Base-by-base conservation (phyloP, 2,113 vertebrate species). In the Actenoides hombroni region DNA sequence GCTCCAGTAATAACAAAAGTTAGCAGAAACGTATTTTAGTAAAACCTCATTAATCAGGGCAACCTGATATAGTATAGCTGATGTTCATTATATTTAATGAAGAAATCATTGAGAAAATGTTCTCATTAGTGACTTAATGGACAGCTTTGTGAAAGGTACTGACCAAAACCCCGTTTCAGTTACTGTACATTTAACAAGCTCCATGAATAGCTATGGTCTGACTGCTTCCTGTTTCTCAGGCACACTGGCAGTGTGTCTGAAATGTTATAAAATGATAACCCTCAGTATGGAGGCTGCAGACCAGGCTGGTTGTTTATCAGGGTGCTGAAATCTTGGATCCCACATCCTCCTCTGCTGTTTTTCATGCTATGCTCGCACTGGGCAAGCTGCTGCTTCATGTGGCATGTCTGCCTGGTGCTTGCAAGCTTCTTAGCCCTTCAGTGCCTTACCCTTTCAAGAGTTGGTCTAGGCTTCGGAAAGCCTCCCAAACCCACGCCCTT, bases 161-260 rank as follows among this genome's bases (percentile, higher is more conserved):
- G 61, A 76, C 48, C 54, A 73, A 97, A 96, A 94, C 96, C 96
- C 88, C 6, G 5, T 84, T 82, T 86, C 88, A 86, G 86, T 97
- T 95, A 96, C 92, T 94, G 92, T 96, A 84, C 91, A 88, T 93
- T 82, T 88, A 97, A 95, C 94, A 92, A 96, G 90, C 90, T 60
- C 81, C 83, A 84, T 10, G 63, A 93, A 91, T 73, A 86, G 86
- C 86, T 84, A 56, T 69, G 90, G 69, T 51, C 80, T 91, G 51
- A 61, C 87, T 84, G 76, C 83, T 92, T 96, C 86, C 90, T 71
- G 69, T 92, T 93, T 71, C 79, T 65, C 70, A 16, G 86, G 80
- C 44, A 0, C 9, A 8, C 65, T 53, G 77, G 77, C 49, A 63
- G 60, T 3, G 6, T 4, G 73, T 82, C 85, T 90, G 91, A 84